Evolutionary conservation across 1,140 invertebrate genomes (phyloP).

Genomic region (Ips nitidus): DNA sequence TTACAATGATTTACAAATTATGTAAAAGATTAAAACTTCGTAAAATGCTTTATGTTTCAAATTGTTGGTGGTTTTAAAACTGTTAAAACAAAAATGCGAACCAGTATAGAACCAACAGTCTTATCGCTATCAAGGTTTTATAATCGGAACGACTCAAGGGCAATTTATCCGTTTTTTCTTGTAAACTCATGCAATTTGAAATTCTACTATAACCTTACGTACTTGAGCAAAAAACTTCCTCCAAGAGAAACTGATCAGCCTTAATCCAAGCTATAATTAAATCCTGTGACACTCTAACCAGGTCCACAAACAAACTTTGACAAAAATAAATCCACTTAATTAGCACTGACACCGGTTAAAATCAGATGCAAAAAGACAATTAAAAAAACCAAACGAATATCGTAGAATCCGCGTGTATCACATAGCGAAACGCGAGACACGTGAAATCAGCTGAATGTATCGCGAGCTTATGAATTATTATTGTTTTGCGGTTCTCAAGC

Average conservation of each 20-base stretch:
- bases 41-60: too few species aligned
- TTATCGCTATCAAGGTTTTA: too few species aligned
- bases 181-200: too few species aligned
- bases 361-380: not conserved
- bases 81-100: too few species aligned
- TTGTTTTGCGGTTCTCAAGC: not conserved
- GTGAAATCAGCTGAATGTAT: constrained; percentile 1
- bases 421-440: not conserved
- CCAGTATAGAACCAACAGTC: too few species aligned
- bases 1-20: too few species aligned
- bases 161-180: too few species aligned
- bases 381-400: not conserved
- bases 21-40: too few species aligned
- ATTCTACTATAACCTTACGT: too few species aligned
- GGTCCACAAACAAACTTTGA: not conserved
- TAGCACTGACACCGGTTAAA: constrained; percentile 4
- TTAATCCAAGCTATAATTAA: not conserved
- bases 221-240: not conserved
- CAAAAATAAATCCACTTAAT: constrained; percentile 5
- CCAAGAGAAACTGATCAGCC: not conserved
- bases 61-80: too few species aligned
- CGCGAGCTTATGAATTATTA: constrained; percentile 7
- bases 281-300: not conserved
- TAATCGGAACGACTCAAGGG: too few species aligned
- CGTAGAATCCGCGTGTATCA: not conserved